phyloP scores from a whole-genome alignment of 1,140 invertebrate genomes.

The Galleria mellonella region DNA sequence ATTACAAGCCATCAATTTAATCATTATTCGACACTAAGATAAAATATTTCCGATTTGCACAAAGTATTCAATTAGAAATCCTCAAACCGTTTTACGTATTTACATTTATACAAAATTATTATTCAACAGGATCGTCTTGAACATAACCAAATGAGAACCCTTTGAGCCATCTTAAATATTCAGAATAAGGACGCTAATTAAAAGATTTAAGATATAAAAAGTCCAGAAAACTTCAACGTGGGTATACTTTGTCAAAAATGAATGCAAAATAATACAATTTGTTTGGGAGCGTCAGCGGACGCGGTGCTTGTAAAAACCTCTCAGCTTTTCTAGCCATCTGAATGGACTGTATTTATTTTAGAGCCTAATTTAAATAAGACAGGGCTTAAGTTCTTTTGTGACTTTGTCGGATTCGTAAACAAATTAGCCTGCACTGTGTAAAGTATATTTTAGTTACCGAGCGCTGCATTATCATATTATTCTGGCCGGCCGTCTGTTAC shows the following conservation, averaged over 20 bases:
- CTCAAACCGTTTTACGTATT: too few species aligned
- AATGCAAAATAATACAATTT: conserved; percentile 72
- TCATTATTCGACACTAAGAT: too few species aligned
- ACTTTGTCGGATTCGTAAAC: conserved; percentile 52
- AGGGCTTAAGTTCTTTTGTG: conserved; percentile 56
- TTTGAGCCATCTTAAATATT: conserved; percentile 5
- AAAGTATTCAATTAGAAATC: too few species aligned
- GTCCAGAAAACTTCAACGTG: conserved; percentile 8
- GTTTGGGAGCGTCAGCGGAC: conserved; percentile 39
- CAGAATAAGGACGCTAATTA: conserved; percentile 15
- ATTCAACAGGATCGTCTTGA: too few species aligned
- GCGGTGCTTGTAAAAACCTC: conserved; percentile 46
- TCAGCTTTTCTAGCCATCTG: conserved; percentile 34
- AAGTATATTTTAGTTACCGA: conserved; percentile 33
- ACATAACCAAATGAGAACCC: too few species aligned
- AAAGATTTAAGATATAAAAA: conserved; percentile 16
- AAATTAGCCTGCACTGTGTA: conserved; percentile 50
- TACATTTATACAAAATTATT: too few species aligned
- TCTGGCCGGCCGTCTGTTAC: conserved; percentile 1
- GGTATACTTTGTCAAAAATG: conserved; percentile 59
- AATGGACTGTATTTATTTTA: conserved; percentile 58
- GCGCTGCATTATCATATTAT: conserved; percentile 31
- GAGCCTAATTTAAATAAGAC: conserved; percentile 66
- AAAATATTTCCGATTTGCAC: too few species aligned
- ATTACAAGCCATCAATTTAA: too few species aligned